A percentile compares a stretch with the other conserved stretches of the same genome.
phyloP scores from a whole-genome alignment of 2,113 vertebrate species.

The Stercorarius parasiticus region DNA sequence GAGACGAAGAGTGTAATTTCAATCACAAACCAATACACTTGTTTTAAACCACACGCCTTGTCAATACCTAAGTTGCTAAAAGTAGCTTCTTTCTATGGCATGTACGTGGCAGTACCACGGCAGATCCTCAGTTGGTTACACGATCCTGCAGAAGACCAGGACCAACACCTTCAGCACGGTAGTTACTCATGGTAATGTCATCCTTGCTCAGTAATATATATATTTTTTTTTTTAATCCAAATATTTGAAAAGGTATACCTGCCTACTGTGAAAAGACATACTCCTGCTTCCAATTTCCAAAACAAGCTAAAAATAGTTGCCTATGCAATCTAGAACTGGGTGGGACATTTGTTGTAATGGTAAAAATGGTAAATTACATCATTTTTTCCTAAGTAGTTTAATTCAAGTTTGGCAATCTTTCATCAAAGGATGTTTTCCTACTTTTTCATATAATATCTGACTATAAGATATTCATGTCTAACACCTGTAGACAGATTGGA shows the following conservation, averaged over 20 bases:
- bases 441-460: constrained; percentile 14
- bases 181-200: background rate
- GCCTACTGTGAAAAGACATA: background rate
- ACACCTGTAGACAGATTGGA: constrained; percentile 60
- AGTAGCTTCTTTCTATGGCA: background rate
- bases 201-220: background rate
- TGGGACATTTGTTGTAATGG: background rate
- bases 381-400: constrained; percentile 13
- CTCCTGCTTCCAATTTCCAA: background rate
- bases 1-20: background rate
- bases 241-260: background rate
- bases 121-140: background rate
- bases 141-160: background rate
- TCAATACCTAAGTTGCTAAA: background rate
- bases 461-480: constrained; percentile 27
- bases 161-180: background rate
- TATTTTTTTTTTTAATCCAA: background rate
- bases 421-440: constrained; percentile 26
- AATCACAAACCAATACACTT: background rate
- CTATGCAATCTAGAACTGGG: background rate
- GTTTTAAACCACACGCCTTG: background rate
- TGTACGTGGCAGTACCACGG: background rate
- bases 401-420: constrained; percentile 27
- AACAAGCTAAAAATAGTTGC: background rate
- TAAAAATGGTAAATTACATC: constrained; percentile 19